These are phyloP conservation scores for Diplodus sargus DNA, from an alignment of 2,797 vertebrate genomes.

Conservation along the genomic window DNA sequence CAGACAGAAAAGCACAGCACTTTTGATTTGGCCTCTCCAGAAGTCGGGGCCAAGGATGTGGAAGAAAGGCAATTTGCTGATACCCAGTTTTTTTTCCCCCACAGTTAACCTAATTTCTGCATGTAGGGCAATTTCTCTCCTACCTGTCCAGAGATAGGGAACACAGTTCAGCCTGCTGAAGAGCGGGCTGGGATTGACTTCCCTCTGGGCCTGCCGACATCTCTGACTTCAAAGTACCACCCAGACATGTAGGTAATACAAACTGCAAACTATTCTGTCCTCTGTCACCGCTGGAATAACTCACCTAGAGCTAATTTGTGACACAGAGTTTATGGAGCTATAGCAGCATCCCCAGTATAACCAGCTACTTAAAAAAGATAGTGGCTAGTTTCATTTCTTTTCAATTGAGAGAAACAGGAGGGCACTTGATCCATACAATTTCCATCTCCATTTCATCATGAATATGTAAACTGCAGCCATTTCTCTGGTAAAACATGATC, in stretches of 20 bases:
- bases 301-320: constrained; percentile 12
- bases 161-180: constrained; percentile 44
- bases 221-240: constrained; percentile 39
- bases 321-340: constrained; percentile 2
- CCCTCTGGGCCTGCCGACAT: constrained; percentile 35
- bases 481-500: constrained; percentile 74
- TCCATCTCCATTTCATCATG: constrained; percentile 64
- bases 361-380: constrained; percentile 25
- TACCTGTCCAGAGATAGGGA: constrained; percentile 40
- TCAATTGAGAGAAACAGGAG: constrained; percentile 39
- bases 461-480: constrained; percentile 69
- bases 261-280: constrained; percentile 40
- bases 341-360: background rate
- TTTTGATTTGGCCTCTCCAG: constrained; percentile 44
- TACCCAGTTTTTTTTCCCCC: constrained; percentile 5
- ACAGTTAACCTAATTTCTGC: constrained; percentile 65
- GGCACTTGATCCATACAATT: constrained; percentile 48
- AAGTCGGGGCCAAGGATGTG: constrained; percentile 42
- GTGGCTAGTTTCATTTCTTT: constrained; percentile 37
- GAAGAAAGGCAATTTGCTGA: constrained; percentile 62
- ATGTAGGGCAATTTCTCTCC: constrained; percentile 48
- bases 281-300: constrained; percentile 37
- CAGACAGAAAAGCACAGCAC: constrained; percentile 39
- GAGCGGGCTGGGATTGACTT: constrained; percentile 29
- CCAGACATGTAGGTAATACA: constrained; percentile 28